Evolutionary conservation across 2,113 vertebrate species (phyloP).

Genomic region (Vireo altiloquus): DNA sequence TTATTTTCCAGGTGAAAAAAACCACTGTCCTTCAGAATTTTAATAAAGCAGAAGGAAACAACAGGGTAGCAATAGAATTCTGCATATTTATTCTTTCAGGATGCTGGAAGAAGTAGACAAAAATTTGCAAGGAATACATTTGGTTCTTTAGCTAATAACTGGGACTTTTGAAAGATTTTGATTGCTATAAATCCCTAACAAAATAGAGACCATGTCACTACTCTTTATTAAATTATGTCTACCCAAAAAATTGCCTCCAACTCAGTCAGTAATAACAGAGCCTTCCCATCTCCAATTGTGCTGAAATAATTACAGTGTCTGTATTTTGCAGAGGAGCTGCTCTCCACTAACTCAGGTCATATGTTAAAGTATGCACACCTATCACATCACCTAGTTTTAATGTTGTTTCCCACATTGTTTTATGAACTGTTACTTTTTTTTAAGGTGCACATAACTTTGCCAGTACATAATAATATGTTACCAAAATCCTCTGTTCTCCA

Average conservation of each 20-base stretch:
- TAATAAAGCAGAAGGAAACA: background rate
- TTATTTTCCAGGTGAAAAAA: background rate
- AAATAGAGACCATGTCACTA: background rate
- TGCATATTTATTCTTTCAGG: background rate
- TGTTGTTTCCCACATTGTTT: background rate
- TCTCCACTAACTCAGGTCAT: background rate
- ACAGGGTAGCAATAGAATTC: background rate
- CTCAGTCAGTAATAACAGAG: background rate
- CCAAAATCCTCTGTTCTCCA: background rate
- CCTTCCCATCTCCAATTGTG: background rate
- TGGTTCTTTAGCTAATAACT: background rate
- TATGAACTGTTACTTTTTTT: background rate
- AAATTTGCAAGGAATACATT: background rate
- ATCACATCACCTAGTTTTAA: background rate
- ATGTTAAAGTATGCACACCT: background rate
- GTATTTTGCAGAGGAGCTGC: background rate
- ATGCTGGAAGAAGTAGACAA: background rate
- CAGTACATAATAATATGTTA: background rate
- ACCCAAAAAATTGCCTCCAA: background rate
- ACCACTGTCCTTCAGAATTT: background rate
- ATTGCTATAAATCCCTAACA: background rate
- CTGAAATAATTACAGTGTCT: background rate
- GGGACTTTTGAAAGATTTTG: background rate
- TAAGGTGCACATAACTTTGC: background rate
- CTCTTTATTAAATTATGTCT: background rate